Conservation (phyloP, 2,888 invertebrate genomes). For the Drosophila cognata region DNA sequence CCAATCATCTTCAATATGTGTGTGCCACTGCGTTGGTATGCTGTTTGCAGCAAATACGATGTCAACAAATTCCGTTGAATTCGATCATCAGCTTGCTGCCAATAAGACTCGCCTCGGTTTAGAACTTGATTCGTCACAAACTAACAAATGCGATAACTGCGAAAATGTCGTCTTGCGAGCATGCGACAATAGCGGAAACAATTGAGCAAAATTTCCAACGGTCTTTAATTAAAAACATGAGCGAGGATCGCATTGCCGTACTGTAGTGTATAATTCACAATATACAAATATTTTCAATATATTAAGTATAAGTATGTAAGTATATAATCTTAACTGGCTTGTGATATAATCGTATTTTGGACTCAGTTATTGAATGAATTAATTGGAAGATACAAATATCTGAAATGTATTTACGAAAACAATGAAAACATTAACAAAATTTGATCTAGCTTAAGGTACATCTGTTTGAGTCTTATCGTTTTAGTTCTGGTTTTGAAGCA, state of each 20-base stretch:
- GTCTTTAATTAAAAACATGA: constrained; percentile 3
- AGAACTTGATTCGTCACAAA: constrained; percentile 9
- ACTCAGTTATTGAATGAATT: not conserved
- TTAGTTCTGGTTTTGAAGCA: not conserved
- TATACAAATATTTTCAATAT: not conserved
- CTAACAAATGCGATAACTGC: constrained; percentile 9
- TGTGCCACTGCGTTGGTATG: not conserved
- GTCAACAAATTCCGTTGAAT: constrained; percentile 26
- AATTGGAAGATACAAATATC: not conserved
- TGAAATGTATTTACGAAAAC: not conserved
- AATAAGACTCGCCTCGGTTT: constrained; percentile 25
- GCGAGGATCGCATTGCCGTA: constrained; percentile 1
- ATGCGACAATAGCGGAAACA: constrained; percentile 37
- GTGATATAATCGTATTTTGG: not conserved
- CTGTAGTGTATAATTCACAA: not conserved
- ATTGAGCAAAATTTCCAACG: constrained; percentile 18
- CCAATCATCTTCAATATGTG: constrained; percentile 18
- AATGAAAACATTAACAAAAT: too few species aligned
- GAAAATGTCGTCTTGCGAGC: constrained; percentile 25
- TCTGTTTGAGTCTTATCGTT: not conserved
- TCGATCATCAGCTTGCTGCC: constrained; percentile 10
- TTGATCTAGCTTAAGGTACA: not conserved
- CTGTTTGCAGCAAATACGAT: not conserved
- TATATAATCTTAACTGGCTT: not conserved
- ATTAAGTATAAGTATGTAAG: too few species aligned